Conservation (phyloP, 2,888 invertebrate species). For the Diachrysia chrysitis region DNA sequence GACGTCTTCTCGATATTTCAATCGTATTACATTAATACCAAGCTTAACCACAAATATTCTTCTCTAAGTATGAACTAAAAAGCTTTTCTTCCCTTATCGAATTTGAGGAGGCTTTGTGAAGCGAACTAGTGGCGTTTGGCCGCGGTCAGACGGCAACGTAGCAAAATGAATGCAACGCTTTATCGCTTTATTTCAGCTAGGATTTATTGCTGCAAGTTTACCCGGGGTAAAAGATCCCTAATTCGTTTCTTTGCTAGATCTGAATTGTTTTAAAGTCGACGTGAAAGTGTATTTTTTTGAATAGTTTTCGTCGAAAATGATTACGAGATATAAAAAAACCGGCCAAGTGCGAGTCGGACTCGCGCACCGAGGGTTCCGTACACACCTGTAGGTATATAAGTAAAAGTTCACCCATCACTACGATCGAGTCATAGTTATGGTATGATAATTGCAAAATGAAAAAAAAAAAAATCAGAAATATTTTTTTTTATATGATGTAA, state of each 20-base stretch:
- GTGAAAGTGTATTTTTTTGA: not conserved
- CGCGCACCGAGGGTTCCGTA: too few species aligned
- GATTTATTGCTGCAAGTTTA: conserved; percentile 57
- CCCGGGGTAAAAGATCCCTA: conserved; percentile 8
- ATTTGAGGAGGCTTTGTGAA: conserved; percentile 28
- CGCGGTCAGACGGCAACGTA: conserved; percentile 43
- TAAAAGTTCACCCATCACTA: too few species aligned
- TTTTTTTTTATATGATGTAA: too few species aligned
- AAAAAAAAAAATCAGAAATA: too few species aligned
- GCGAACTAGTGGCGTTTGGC: conserved; percentile 22
- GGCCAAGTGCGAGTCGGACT: too few species aligned
- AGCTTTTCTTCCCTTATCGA: conserved; percentile 16
- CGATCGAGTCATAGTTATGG: too few species aligned
- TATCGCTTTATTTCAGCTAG: conserved; percentile 65
- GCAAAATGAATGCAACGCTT: conserved; percentile 59
- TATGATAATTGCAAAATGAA: too few species aligned
- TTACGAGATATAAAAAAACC: too few species aligned
- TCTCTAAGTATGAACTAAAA: conserved; percentile 24
- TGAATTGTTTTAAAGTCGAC: not conserved
- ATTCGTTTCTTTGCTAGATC: conserved; percentile 12
- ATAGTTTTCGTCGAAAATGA: too few species aligned
- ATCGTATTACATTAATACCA: not conserved
- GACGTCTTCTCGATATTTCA: not conserved
- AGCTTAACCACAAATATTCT: not conserved
- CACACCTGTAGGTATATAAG: too few species aligned